Conservation (phyloP, 2,797 vertebrate genomes). For the Eutrigla gurnardus region DNA sequence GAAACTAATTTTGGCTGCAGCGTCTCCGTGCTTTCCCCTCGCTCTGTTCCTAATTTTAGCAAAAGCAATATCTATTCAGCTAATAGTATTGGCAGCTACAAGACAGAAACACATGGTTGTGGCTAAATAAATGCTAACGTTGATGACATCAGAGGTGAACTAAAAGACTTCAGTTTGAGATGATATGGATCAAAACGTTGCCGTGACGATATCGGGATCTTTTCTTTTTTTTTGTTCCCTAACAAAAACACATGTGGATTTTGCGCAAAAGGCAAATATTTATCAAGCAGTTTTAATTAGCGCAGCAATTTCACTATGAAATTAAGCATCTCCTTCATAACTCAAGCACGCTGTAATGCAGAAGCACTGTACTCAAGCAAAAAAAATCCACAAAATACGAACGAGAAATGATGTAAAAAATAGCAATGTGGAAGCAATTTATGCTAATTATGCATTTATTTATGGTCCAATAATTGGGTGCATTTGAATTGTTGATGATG, state of each 20-base stretch:
- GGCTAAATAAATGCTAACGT: constrained; percentile 34
- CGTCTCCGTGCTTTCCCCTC: constrained; percentile 34
- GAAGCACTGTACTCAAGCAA: constrained; percentile 42
- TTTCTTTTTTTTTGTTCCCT: constrained; percentile 40
- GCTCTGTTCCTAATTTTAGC: constrained; percentile 43
- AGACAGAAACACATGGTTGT: constrained; percentile 14
- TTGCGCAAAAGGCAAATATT: constrained; percentile 82
- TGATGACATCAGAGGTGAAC: constrained; percentile 39
- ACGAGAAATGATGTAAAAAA: constrained; percentile 77
- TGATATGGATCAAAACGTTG: constrained; percentile 39
- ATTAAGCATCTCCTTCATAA: constrained; percentile 83
- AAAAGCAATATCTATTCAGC: constrained; percentile 23
- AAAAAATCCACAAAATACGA: constrained; percentile 36
- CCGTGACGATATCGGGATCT: constrained; percentile 26
- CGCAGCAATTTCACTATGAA: constrained; percentile 76
- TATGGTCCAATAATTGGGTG: constrained; percentile 83
- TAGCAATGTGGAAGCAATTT: constrained; percentile 87
- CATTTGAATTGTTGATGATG: constrained; percentile 88
- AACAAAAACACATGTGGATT: constrained; percentile 73
- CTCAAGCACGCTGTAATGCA: constrained; percentile 58
- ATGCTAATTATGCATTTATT: constrained; percentile 90
- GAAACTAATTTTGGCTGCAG: constrained; percentile 36
- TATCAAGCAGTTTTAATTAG: constrained; percentile 81
- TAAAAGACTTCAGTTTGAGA: constrained; percentile 28
- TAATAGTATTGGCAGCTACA: constrained; percentile 26